phyloP scores from a whole-genome alignment of 2,113 vertebrate genomes.

The Larimichthys crocea region DNA sequence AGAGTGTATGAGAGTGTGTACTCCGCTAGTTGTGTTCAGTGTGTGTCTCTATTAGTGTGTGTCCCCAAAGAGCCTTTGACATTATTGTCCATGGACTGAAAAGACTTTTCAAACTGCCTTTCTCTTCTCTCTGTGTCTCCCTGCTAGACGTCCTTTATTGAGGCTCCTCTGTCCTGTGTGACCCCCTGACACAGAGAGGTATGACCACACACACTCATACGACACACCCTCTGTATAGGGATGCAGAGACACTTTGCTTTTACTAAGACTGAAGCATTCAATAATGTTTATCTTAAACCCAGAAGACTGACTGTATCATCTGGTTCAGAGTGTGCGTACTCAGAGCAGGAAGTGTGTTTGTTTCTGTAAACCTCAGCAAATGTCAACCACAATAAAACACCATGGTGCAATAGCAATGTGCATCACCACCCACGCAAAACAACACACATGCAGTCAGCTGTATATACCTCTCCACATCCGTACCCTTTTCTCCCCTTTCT shows the following conservation, averaged over 20 bases:
- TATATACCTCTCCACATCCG: background rate
- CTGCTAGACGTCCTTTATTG: slow-evolving; percentile 61
- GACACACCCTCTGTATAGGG: background rate
- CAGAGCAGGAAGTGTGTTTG: slow-evolving; percentile 37
- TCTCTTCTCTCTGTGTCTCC: slow-evolving; percentile 55
- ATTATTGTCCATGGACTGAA: slow-evolving; percentile 49
- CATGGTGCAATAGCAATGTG: slow-evolving; percentile 48
- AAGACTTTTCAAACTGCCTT: slow-evolving; percentile 50
- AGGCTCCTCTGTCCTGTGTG: slow-evolving; percentile 68
- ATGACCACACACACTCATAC: slow-evolving; percentile 42
- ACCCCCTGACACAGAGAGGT: slow-evolving; percentile 76
- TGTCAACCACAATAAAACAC: slow-evolving; percentile 67
- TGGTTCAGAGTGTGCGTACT: slow-evolving; percentile 12
- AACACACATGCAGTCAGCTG: slow-evolving; percentile 38
- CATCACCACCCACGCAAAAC: slow-evolving; percentile 44
- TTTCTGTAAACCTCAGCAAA: slow-evolving; percentile 72
- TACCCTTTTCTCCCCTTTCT: too few species aligned
- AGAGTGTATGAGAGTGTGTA: background rate
- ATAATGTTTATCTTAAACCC: background rate
- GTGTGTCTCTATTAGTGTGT: slow-evolving; percentile 15
- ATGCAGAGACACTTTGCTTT: background rate
- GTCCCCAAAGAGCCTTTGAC: slow-evolving; percentile 33
- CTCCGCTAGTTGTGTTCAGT: slow-evolving; percentile 4
- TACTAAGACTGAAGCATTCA: background rate
- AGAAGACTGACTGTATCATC: background rate